phyloP scores from a whole-genome alignment of 2,797 vertebrate species.

The Crocidura indochinensis region DNA sequence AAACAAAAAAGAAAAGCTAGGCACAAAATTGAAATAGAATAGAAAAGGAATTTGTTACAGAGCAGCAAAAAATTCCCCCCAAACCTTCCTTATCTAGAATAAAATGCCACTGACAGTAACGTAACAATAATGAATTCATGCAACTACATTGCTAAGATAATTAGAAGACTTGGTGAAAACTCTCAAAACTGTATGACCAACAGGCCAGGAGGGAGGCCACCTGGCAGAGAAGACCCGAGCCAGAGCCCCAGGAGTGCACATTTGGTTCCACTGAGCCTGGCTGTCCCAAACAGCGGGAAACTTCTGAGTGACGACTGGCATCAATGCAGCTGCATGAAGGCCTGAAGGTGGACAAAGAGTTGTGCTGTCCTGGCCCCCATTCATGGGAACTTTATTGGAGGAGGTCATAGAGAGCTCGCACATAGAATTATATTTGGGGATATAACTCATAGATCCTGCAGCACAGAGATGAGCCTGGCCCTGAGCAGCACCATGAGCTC shows the following conservation, averaged over 20 bases:
- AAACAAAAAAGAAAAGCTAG: slow-evolving; percentile 18
- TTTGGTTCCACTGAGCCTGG: too few species aligned
- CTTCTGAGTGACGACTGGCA: too few species aligned
- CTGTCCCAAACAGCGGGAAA: too few species aligned
- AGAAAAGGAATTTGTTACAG: neutral
- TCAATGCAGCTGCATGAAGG: too few species aligned
- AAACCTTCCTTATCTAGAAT: neutral
- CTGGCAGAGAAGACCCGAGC: neutral
- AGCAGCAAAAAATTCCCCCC: neutral
- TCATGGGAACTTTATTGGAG: too few species aligned
- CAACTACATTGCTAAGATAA: neutral
- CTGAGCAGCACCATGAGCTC: too few species aligned
- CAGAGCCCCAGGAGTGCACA: too few species aligned
- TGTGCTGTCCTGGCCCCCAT: neutral
- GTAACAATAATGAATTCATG: neutral
- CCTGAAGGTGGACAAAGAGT: too few species aligned
- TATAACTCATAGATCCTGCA: neutral
- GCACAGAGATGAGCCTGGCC: neutral
- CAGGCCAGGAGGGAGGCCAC: too few species aligned
- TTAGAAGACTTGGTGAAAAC: neutral
- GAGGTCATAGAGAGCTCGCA: too few species aligned
- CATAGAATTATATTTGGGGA: too few species aligned
- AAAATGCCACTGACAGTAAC: neutral
- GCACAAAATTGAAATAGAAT: neutral
- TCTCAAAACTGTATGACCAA: neutral